phyloP scores from a whole-genome alignment of 2,113 vertebrate genomes.

The Sterna hirundo region DNA sequence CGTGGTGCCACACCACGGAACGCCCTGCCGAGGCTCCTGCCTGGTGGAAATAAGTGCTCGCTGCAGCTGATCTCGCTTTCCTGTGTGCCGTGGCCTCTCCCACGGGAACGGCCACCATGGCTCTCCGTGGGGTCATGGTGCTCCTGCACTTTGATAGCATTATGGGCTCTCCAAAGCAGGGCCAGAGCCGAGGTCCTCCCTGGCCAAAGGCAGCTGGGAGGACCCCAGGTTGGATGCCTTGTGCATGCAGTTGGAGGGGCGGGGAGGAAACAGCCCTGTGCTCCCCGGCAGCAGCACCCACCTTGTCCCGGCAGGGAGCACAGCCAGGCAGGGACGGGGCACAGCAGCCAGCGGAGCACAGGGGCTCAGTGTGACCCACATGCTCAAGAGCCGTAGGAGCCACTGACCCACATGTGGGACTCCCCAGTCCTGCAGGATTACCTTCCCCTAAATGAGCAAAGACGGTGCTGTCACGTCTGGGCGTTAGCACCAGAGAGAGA shows the following conservation, averaged over 20 bases:
- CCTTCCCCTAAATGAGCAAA: background rate
- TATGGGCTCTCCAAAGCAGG: background rate
- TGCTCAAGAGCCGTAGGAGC: background rate
- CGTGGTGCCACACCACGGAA: background rate
- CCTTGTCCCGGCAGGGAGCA: background rate
- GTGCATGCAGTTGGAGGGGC: background rate
- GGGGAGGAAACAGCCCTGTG: background rate
- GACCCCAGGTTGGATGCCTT: background rate
- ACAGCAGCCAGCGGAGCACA: background rate
- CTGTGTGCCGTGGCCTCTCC: background rate
- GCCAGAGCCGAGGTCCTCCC: background rate
- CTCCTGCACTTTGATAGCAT: background rate
- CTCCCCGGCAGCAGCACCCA: accelerated
- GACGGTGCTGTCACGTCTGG: accelerated
- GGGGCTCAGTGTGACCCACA: background rate
- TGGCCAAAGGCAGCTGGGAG: background rate
- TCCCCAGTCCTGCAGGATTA: background rate
- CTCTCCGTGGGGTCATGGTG: accelerated
- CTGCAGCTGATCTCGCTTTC: background rate
- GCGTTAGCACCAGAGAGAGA: background rate
- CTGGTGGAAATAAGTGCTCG: background rate
- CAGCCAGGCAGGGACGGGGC: background rate
- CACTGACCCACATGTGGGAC: background rate
- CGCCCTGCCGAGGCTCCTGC: background rate
- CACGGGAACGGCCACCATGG: background rate